Conservation (phyloP, 2,888 invertebrate genomes). For the Drosophila histrio region DNA sequence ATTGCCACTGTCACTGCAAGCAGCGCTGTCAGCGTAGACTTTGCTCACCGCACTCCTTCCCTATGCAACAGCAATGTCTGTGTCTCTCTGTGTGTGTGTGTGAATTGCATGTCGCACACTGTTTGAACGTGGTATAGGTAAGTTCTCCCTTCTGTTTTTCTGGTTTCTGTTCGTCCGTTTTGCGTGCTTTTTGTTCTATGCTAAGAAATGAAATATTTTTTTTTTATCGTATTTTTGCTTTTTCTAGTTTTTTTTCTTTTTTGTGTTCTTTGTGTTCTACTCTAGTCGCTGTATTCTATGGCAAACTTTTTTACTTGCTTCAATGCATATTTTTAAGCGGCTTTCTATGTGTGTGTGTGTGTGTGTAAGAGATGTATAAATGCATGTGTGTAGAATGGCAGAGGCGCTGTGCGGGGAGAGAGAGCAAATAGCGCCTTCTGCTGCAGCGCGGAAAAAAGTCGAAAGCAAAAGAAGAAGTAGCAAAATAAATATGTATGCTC, state of each 20-base stretch:
- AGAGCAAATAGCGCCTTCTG: slow-evolving; percentile 62
- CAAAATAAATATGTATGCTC: slow-evolving; percentile 30
- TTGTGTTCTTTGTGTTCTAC: slow-evolving; percentile 47
- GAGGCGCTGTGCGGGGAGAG: neutral
- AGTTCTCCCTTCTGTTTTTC: slow-evolving; percentile 70
- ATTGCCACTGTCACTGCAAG: slow-evolving; percentile 78
- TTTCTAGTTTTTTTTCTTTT: slow-evolving; percentile 17
- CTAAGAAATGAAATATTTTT: slow-evolving; percentile 60
- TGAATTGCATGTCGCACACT: slow-evolving; percentile 69
- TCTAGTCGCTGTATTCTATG: slow-evolving; percentile 47
- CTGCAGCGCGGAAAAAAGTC: slow-evolving; percentile 32
- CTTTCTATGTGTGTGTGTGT: slow-evolving; percentile 46
- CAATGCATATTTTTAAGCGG: slow-evolving; percentile 78
- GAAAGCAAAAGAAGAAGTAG: slow-evolving; percentile 4
- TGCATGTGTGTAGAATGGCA: slow-evolving; percentile 7
- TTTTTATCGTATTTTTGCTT: slow-evolving; percentile 1
- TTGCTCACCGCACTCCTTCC: slow-evolving; percentile 1
- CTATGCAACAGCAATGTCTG: slow-evolving; percentile 26
- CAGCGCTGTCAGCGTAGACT: slow-evolving; percentile 50
- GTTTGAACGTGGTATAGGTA: slow-evolving; percentile 76
- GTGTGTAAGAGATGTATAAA: slow-evolving; percentile 21
- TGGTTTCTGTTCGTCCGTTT: slow-evolving; percentile 41
- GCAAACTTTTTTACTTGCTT: slow-evolving; percentile 49
- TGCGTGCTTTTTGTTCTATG: slow-evolving; percentile 68
- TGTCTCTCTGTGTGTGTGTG: slow-evolving; percentile 27